Evolutionary conservation across 1,140 invertebrate species (phyloP).

Genomic region (Aethina tumida): DNA sequence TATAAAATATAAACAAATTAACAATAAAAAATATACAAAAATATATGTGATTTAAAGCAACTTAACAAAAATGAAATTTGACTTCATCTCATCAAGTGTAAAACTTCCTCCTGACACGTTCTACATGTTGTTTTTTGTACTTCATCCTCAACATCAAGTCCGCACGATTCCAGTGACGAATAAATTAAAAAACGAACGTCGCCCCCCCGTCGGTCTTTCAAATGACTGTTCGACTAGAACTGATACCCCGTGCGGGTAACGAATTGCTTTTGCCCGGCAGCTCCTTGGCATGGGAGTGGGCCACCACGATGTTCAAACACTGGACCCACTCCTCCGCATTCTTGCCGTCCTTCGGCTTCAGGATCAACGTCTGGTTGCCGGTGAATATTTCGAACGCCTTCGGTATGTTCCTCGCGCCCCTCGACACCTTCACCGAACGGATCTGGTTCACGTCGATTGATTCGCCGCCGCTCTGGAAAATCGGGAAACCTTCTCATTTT

Average conservation of each 20-base stretch:
- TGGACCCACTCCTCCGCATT: conserved; percentile 93
- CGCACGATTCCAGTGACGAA: too few relatives aligned
- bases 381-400: conserved; percentile 96
- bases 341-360: conserved; percentile 90
- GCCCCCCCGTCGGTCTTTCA: conserved; percentile 16
- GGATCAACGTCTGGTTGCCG: conserved; percentile 78
- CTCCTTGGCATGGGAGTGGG: conserved; percentile 65
- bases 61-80: too few relatives aligned
- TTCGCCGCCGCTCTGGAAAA: conserved; percentile 52
- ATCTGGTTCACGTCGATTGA: conserved; percentile 85
- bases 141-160: too few relatives aligned
- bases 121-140: too few relatives aligned
- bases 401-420: conserved; percentile 78
- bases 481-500: not conserved
- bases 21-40: too few relatives aligned
- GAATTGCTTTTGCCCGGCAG: conserved; percentile 57
- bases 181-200: too few relatives aligned
- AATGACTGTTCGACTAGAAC: conserved; percentile 32
- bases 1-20: too few relatives aligned
- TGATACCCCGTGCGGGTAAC: conserved; percentile 49
- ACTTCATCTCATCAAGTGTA: too few relatives aligned
- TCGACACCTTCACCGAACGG: conserved; percentile 79
- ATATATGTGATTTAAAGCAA: too few relatives aligned
- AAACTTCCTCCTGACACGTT: too few relatives aligned
- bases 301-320: conserved; percentile 78